These are phyloP conservation scores for Tichodroma muraria DNA, from an alignment of 2,113 vertebrate species.

Conservation along the genomic window DNA sequence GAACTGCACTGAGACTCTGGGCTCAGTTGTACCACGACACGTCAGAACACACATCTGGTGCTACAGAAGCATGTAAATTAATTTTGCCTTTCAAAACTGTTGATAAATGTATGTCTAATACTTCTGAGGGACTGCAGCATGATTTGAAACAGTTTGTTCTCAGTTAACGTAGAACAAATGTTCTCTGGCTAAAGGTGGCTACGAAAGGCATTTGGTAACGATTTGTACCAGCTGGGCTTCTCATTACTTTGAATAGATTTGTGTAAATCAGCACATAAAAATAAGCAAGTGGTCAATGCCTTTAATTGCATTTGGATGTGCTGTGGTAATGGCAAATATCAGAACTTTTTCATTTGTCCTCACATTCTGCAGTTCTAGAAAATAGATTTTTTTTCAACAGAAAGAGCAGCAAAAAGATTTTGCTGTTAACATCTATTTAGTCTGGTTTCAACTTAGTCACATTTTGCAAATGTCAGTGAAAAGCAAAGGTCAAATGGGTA, in stretches of 20 bases:
- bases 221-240: constrained; percentile 39
- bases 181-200: constrained; percentile 47
- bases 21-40: neutral
- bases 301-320: constrained; percentile 25
- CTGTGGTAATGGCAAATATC: neutral
- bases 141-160: constrained; percentile 58
- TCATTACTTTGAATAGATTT: constrained; percentile 53
- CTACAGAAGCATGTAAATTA: constrained; percentile 26
- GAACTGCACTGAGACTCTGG: neutral
- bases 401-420: neutral
- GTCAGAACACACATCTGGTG: constrained; percentile 44
- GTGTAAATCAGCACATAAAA: constrained; percentile 39
- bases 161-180: constrained; percentile 30
- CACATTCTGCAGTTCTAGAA: neutral
- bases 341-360: neutral
- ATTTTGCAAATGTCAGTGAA: constrained; percentile 53
- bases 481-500: constrained; percentile 41
- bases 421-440: constrained; percentile 39
- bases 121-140: constrained; percentile 29
- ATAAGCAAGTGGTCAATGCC: constrained; percentile 57
- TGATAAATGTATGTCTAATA: constrained; percentile 22
- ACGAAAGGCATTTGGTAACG: constrained; percentile 37
- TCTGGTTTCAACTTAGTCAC: constrained; percentile 38
- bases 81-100: constrained; percentile 23
- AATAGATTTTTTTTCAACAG: neutral